Conservation (phyloP, 1,140 invertebrate species). For the Centruroides sculpturatus region DNA sequence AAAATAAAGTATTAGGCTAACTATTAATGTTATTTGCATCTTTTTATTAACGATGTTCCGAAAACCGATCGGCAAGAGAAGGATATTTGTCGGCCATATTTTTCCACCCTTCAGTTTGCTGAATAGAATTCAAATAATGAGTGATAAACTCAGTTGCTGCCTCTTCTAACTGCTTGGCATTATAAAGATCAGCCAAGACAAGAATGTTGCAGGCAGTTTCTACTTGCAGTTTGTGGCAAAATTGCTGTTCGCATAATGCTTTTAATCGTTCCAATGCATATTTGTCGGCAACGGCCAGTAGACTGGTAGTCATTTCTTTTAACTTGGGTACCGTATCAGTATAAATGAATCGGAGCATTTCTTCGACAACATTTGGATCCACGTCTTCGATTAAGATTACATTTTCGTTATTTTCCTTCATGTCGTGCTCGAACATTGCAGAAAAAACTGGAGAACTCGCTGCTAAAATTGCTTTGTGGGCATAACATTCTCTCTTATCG, state of each 20-base stretch:
- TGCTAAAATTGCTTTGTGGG: constrained; percentile 34
- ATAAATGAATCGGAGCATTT: constrained; percentile 97
- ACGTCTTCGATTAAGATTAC: constrained; percentile 94
- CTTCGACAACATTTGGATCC: constrained; percentile 85
- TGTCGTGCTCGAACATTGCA: constrained; percentile 99
- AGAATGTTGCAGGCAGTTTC: constrained; percentile 95
- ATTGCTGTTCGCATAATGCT: constrained; percentile 97
- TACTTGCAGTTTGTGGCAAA: constrained; percentile 85
- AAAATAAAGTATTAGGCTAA: no score
- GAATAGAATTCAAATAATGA: constrained; percentile 96
- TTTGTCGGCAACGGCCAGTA: constrained; percentile 95
- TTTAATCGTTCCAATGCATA: constrained; percentile 93
- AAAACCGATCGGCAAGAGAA: no score
- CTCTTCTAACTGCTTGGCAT: constrained; percentile 93
- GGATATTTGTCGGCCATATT: no score
- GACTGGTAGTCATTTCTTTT: constrained; percentile 95
- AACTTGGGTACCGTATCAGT: constrained; percentile 89
- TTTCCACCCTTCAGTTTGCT: constrained; percentile 94
- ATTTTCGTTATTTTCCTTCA: constrained; percentile 91
- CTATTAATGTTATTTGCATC: no score
- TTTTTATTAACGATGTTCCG: no score
- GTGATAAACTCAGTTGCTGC: constrained; percentile 99
- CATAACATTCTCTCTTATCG: constrained; percentile 1
- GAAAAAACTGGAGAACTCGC: constrained; percentile 89
- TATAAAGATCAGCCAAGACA: constrained; percentile 93